A percentile compares a stretch with the other conserved stretches of the same genome.
Conservation (phyloP, 2,888 invertebrate genomes). For the Xestia sexstrigata region DNA sequence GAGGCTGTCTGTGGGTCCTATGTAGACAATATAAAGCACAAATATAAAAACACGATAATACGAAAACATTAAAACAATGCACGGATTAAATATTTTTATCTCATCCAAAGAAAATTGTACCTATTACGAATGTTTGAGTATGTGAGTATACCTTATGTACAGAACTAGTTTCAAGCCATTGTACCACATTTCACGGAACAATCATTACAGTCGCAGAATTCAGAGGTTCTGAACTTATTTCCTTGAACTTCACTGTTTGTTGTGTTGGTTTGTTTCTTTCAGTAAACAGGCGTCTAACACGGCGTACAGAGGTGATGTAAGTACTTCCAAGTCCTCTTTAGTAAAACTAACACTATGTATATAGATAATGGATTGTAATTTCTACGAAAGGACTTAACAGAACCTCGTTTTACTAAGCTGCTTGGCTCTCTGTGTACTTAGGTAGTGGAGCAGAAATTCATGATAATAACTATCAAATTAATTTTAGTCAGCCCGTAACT, state of each 20-base stretch:
- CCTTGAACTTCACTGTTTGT: not conserved
- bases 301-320: too few relatives aligned
- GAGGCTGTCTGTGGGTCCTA: not conserved
- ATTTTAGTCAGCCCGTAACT: not conserved
- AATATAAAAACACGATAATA: not conserved
- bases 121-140: too few relatives aligned
- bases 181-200: not conserved
- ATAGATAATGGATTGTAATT: not conserved
- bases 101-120: not conserved
- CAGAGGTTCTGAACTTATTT: not conserved
- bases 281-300: not conserved
- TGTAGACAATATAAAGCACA: not conserved
- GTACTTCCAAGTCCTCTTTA: not conserved
- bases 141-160: too few relatives aligned
- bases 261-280: not conserved
- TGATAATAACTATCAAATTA: slow-evolving; percentile 6
- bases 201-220: not conserved
- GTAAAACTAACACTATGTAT: not conserved
- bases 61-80: not conserved
- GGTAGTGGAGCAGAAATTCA: not conserved
- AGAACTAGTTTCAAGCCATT: not conserved
- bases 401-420: not conserved
- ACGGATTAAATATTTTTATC: slow-evolving; percentile 9
- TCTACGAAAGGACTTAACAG: not conserved
- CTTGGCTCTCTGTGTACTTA: not conserved